Conservation (phyloP, 2,797 vertebrate genomes). For the Liparis tanakae region DNA sequence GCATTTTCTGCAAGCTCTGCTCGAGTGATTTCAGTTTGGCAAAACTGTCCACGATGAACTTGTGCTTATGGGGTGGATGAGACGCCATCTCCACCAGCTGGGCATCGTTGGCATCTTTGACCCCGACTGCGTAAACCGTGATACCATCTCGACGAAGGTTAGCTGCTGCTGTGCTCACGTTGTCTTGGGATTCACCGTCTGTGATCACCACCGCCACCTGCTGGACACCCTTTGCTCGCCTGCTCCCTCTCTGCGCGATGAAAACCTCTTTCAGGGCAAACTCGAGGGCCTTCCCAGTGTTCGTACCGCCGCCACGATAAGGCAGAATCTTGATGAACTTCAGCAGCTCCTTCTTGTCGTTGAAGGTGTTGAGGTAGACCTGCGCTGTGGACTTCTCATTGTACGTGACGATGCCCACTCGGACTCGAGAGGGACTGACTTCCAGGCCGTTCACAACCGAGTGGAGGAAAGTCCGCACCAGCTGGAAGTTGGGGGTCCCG, state of each 20-base stretch:
- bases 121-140: conserved; percentile 79
- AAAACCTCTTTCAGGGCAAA: conserved; percentile 77
- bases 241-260: conserved; percentile 64
- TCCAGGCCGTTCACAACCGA: conserved; percentile 73
- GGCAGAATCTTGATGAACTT: conserved; percentile 76
- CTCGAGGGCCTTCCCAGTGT: conserved; percentile 68
- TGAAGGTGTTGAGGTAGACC: conserved; percentile 75
- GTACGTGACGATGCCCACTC: conserved; percentile 82
- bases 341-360: conserved; percentile 67
- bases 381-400: conserved; percentile 49
- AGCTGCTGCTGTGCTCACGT: conserved; percentile 62
- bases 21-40: conserved; percentile 66
- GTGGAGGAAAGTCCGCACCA: conserved; percentile 76
- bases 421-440: conserved; percentile 51
- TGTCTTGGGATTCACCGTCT: conserved; percentile 77
- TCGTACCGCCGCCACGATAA: conserved; percentile 63
- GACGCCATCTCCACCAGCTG: conserved; percentile 79
- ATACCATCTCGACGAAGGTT: conserved; percentile 72
- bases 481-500: conserved; percentile 70
- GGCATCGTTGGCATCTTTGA: conserved; percentile 48
- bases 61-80: conserved; percentile 73
- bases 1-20: conserved; percentile 66
- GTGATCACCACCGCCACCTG: conserved; percentile 85
- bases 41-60: conserved; percentile 73
- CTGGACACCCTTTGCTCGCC: conserved; percentile 61